Evolutionary conservation across 1,140 invertebrate genomes (phyloP).

Genomic region (Probaryconus sp.): DNA sequence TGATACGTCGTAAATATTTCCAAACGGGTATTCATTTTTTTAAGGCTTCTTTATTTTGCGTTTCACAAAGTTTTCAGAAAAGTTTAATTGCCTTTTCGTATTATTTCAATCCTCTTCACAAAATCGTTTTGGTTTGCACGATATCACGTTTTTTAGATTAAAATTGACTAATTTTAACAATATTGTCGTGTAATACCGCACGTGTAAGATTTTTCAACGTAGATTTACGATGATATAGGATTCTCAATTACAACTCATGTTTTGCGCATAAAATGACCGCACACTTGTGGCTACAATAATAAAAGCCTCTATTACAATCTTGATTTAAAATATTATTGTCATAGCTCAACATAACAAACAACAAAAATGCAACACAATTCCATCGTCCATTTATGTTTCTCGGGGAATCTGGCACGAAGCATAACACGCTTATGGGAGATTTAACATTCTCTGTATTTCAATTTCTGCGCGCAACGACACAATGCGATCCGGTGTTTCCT

Average conservation of each 20-base stretch:
- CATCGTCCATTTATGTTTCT: slow-evolving; percentile 49
- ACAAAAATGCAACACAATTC: slow-evolving; percentile 47
- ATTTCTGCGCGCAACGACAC: slow-evolving; percentile 48
- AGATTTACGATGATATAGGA: slow-evolving; percentile 38
- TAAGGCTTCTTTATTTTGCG: background rate
- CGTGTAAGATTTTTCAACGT: background rate
- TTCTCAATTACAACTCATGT: slow-evolving; percentile 31
- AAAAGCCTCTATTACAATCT: slow-evolving; percentile 49
- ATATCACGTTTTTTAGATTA: too few relatives aligned
- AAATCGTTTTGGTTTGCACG: too few relatives aligned
- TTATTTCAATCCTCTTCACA: too few relatives aligned
- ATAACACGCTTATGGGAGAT: slow-evolving; percentile 55
- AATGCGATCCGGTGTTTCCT: slow-evolving; percentile 53
- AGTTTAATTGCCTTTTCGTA: background rate
- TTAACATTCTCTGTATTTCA: slow-evolving; percentile 52
- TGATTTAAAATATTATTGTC: slow-evolving; percentile 55
- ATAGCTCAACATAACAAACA: too few relatives aligned
- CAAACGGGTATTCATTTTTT: slow-evolving; percentile 36
- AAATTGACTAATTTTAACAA: too few relatives aligned
- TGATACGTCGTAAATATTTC: slow-evolving; percentile 49
- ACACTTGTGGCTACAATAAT: slow-evolving; percentile 36
- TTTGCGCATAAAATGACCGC: slow-evolving; percentile 40
- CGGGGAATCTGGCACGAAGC: slow-evolving; percentile 51
- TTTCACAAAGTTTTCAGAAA: background rate
- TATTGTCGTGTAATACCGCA: too few relatives aligned